Conservation (phyloP, 2,888 invertebrate genomes). For the Drosophila mayaguana region DNA sequence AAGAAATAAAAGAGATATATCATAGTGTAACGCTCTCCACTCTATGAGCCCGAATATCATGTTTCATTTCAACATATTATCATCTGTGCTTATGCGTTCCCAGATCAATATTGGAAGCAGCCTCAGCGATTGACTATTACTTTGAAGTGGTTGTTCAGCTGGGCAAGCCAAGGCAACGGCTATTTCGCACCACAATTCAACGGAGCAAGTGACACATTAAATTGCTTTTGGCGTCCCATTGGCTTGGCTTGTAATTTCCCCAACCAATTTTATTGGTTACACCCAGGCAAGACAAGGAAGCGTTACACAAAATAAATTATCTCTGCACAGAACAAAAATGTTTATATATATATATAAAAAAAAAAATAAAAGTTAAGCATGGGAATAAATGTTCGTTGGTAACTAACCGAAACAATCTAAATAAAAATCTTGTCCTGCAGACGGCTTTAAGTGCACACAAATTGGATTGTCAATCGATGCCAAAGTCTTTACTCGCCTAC, state of each 20-base stretch:
- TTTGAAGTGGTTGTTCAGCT: not conserved
- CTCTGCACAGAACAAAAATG: constrained; percentile 1
- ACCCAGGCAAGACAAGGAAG: constrained; percentile 14
- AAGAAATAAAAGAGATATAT: too few species aligned
- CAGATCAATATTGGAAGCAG: constrained; percentile 15
- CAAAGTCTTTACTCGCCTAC: constrained; percentile 1
- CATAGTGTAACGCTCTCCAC: too few species aligned
- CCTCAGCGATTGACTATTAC: not conserved
- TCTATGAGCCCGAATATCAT: not conserved
- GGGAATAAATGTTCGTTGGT: constrained; percentile 11
- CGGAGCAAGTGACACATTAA: constrained; percentile 6
- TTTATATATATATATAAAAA: not conserved
- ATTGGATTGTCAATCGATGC: constrained; percentile 14
- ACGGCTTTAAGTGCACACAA: constrained; percentile 21
- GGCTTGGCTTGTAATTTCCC: constrained; percentile 43
- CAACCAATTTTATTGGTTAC: constrained; percentile 30
- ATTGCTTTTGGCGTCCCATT: constrained; percentile 57
- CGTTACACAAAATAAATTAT: constrained; percentile 39
- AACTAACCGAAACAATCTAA: constrained; percentile 15
- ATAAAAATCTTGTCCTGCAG: constrained; percentile 17
- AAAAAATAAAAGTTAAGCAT: constrained; percentile 8
- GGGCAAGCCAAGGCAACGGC: not conserved
- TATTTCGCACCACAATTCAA: not conserved
- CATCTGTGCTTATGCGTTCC: constrained; percentile 9
- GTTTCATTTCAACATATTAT: not conserved